These are phyloP conservation scores for Diplosoma virens DNA, from an alignment of 23 tunicate species.

Conservation along the genomic window DNA sequence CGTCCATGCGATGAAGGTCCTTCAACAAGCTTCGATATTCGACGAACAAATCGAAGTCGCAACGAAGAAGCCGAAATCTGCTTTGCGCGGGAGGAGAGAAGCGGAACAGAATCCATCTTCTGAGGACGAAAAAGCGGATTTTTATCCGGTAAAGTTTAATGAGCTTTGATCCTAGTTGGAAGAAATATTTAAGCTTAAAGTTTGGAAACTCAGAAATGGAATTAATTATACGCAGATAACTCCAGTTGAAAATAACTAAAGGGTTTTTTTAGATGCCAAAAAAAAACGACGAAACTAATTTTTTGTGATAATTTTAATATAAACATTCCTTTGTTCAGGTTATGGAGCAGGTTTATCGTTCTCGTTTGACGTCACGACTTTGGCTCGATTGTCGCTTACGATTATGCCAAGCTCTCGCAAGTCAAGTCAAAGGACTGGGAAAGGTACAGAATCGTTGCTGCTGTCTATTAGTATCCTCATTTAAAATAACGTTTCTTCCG, in stretches of 20 bases:
- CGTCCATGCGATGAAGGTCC: constrained; percentile 32
- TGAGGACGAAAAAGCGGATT: background rate
- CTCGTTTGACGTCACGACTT: constrained; percentile 64
- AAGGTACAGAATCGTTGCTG: too few species aligned
- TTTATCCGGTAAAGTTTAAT: constrained; percentile 7
- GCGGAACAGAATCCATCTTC: background rate
- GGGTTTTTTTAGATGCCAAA: too few species aligned
- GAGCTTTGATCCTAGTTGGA: background rate
- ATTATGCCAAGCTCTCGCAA: constrained; percentile 57
- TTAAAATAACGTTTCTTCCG: too few species aligned
- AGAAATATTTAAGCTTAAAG: too few species aligned
- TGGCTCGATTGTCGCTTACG: constrained; percentile 66
- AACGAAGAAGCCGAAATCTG: constrained; percentile 50
- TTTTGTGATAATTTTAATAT: too few species aligned
- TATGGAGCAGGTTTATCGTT: constrained; percentile 57
- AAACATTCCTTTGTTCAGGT: constrained; percentile 11
- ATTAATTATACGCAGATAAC: too few species aligned
- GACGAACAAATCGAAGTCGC: constrained; percentile 10
- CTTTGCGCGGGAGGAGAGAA: constrained; percentile 31
- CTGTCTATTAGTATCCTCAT: too few species aligned
- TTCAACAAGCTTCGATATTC: constrained; percentile 56
- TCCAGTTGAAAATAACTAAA: too few species aligned
- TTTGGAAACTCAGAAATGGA: too few species aligned
- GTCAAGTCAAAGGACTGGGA: constrained; percentile 74
- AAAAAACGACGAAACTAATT: too few species aligned